Evolutionary conservation across 2,888 invertebrate genomes (phyloP).

Genomic region (Torymus auratus): DNA sequence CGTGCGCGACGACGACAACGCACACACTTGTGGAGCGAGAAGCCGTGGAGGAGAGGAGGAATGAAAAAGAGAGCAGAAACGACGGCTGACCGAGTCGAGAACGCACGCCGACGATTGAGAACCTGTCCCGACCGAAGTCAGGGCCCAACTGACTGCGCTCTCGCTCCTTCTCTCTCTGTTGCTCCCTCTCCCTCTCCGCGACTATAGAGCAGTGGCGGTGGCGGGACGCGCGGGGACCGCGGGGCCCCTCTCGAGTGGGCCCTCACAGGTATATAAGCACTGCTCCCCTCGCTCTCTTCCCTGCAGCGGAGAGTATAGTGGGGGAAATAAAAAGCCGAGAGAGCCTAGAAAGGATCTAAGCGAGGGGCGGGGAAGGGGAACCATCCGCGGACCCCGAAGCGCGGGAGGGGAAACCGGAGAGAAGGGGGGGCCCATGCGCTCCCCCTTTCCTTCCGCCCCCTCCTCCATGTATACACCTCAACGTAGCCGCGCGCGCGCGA

Average conservation of each 20-base stretch:
- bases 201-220: too few relatives aligned
- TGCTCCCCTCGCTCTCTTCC: constrained; percentile 38
- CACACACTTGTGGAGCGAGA: too few relatives aligned
- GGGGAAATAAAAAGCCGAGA: constrained; percentile 71
- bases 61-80: constrained; percentile 4
- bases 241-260: constrained; percentile 37
- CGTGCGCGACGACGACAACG: background rate
- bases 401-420: constrained; percentile 62
- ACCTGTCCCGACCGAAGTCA: constrained; percentile 74
- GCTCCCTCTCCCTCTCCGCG: constrained; percentile 64
- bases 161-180: constrained; percentile 59
- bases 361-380: constrained; percentile 70
- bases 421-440: constrained; percentile 60
- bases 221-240: constrained; percentile 58
- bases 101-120: constrained; percentile 57
- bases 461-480: background rate
- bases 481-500: background rate
- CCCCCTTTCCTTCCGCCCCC: constrained; percentile 57
- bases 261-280: background rate
- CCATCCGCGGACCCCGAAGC: constrained; percentile 64
- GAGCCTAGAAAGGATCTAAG: constrained; percentile 75
- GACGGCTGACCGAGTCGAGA: constrained; percentile 15
- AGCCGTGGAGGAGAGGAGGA: background rate
- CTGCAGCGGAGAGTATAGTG: constrained; percentile 56
- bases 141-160: constrained; percentile 73